Evolutionary conservation across 2,888 invertebrate genomes (phyloP).

Genomic region (Heterodera filipjevi): DNA sequence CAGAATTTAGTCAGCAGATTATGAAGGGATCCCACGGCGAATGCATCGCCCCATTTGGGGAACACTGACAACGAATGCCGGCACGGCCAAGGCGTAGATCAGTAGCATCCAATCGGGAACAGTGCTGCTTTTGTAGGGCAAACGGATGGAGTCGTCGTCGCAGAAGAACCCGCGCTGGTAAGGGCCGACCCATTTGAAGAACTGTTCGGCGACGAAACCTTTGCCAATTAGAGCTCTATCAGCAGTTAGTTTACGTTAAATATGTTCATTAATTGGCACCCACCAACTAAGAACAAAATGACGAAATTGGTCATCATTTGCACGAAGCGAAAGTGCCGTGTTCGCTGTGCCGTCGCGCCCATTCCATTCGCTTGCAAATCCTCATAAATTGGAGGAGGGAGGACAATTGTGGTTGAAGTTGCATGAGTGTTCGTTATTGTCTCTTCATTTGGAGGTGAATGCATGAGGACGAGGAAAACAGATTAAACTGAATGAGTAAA

Average conservation of each 20-base stretch:
- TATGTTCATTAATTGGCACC: neutral
- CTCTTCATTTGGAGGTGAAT: neutral
- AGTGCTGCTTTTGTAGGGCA: conserved; percentile 78
- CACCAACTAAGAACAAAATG: neutral
- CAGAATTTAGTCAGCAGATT: neutral
- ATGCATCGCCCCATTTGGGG: neutral
- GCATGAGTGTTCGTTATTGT: neutral
- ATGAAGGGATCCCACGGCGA: no score
- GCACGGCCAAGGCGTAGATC: conserved; percentile 22
- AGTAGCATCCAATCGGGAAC: conserved; percentile 40
- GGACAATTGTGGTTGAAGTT: neutral
- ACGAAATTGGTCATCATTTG: conserved; percentile 14
- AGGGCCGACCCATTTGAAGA: conserved; percentile 40
- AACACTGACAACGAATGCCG: conserved; percentile 24
- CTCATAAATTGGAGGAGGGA: neutral
- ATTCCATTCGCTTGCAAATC: neutral
- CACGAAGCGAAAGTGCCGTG: neutral
- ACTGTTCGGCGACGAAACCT: conserved; percentile 4
- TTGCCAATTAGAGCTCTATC: neutral
- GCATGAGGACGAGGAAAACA: neutral
- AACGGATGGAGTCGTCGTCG: conserved; percentile 86
- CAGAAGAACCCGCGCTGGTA: conserved; percentile 84
- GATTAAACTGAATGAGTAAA: neutral
- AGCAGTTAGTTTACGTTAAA: neutral
- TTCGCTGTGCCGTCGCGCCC: neutral